phyloP scores from a whole-genome alignment of 2,113 vertebrate species.

The Pleuronectes platessa region DNA sequence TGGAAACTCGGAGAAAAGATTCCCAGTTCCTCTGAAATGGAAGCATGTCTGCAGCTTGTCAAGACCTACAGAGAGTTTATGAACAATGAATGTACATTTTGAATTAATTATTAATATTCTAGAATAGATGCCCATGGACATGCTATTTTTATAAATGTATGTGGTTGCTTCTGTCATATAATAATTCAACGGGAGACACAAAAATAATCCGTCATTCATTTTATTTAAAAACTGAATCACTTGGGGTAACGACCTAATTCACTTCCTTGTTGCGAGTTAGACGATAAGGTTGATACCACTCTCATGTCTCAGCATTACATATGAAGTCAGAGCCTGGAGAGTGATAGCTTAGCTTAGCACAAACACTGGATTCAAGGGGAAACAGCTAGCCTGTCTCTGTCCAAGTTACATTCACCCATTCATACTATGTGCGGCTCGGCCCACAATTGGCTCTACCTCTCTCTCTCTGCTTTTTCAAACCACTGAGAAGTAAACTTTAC shows the following conservation, averaged over 20 bases:
- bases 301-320: not conserved
- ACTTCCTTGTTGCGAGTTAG: not conserved
- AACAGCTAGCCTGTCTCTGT: too few species aligned
- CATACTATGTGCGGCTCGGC: too few species aligned
- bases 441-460: too few species aligned
- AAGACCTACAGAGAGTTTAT: not conserved
- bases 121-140: not conserved
- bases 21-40: not conserved
- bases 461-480: too few species aligned
- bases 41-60: not conserved
- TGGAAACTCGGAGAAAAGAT: not conserved
- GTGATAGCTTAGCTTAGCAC: not conserved
- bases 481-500: too few species aligned
- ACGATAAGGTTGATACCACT: not conserved
- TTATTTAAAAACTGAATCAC: too few species aligned
- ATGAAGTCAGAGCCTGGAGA: not conserved
- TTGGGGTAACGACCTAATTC: not conserved
- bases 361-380: not conserved
- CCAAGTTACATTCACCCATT: too few species aligned
- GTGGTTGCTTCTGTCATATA: not conserved
- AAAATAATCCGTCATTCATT: not conserved
- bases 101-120: not conserved
- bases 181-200: too few species aligned
- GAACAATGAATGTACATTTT: not conserved
- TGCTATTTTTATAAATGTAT: not conserved